Evolutionary conservation across 37 sponge, comb jelly and placozoan genomes (phyloP), one percentile per base, ranked within the genome.

Genomic region (Spongilla lacustris): DNA sequence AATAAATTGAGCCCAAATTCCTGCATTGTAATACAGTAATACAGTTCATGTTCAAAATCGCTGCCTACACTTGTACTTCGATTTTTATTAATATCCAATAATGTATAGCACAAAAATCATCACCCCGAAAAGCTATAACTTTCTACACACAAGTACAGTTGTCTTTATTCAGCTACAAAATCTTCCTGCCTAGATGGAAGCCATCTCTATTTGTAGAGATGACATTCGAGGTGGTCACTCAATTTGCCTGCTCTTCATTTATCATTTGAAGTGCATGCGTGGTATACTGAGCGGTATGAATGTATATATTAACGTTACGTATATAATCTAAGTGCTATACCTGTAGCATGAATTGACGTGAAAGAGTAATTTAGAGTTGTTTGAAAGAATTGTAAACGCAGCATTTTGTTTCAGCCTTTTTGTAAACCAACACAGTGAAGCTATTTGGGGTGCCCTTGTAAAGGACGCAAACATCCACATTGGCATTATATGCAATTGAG

Each of bases 21-120:
- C 58, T 58, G 58, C 58, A 58, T 58, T 58, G 58, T 58, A 58
- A 58, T 58, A 58, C 58, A 58, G 58, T 58, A 58, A 58, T 58
- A 58, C 58, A 58, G 58, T 58, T 58, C 58, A 58, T 58, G 58
- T 58, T 58, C 58, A 58, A 58, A 58, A 58, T 58, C 58, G 58
- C 58, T 58, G 58, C 21, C 58, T 58, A 58, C 58, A 58, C 58
- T 58, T 58, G 58, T 58, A 58, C 58, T 58, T 58, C 58, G 58
- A 58, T 58, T 58, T 58, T 58, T 58, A 58, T 58, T 58, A 58
- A 58, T 58, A 58, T 58, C 58, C 58, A 58, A 58, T 58, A 58
- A 58, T 58, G 58, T 58, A 58, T 58, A 58, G 58, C 58, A 58
- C 58, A 58, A 10, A 58, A 58, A 58, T 58, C 58, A 58, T 58